Evolutionary conservation across 2,888 invertebrate species (phyloP), one percentile per base, ranked within the genome.

Genomic region (Pantelozetes paolii): DNA sequence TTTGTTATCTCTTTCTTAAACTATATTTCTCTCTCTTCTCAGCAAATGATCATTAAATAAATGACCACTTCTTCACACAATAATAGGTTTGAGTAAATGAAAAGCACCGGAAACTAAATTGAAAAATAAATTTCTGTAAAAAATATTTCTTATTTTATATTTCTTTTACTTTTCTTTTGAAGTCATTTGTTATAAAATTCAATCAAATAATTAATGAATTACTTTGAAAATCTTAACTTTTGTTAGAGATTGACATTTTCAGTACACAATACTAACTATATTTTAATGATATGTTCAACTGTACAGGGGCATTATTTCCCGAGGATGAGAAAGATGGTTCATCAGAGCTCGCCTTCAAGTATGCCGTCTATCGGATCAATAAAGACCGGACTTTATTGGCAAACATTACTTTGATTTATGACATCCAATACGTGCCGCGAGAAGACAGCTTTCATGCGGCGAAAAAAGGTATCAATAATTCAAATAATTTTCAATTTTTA

Each of bases 291-390:
- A 72, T 78, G 79, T 79, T 71, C 85, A n/a, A n/a, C n/a, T 86
- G 1, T 70, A 50, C 86, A 94, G 94, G 94, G 80, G 94, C 94
- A 50, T 90, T 95, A 78, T 94, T 94, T 83, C 91, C 91, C 0
- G 92, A 93, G 80, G 93, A 94, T 80, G 89, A 91, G 77, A 89
- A 90, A 77, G 91, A 92, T 77, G 90, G 90, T 78, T 90, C 90
- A 76, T 88, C 90, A 0, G 93, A 94, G 83, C 84, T 92, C 78
- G 93, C 94, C 1, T 94, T 96, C 84, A 94, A 94, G 81, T 94
- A 94, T 85, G 94, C 94, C 8, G 92, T 95, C n/a, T 93, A 94
- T 84, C 88, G 91, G 78, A 91, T 95, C 81, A 96, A 95, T 84
- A 91, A 93, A 81, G 92, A 94, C 80, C 86, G 89, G 73, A 87